phyloP scores from a whole-genome alignment of 2,797 vertebrate species.

The Brachymystax lenok region DNA sequence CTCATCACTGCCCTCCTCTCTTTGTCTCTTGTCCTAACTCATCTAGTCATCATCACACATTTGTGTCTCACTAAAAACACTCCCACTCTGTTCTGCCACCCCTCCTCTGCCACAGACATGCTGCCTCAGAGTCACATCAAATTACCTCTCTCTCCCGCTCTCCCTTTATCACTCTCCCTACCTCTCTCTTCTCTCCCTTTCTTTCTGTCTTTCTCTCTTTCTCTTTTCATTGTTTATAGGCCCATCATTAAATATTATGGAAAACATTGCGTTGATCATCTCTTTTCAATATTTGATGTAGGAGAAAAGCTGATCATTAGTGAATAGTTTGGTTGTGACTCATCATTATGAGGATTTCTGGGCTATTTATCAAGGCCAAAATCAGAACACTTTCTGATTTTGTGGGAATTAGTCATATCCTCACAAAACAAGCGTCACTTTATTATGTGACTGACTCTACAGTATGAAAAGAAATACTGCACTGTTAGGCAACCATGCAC shows the following conservation, averaged over 20 bases:
- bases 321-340: too few relatives aligned
- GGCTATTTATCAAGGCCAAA: too few relatives aligned
- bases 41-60: neutral
- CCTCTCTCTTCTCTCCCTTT: slow-evolving; percentile 1
- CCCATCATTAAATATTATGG: slow-evolving; percentile 27
- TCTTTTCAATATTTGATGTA: too few relatives aligned
- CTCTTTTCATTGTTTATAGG: slow-evolving; percentile 7
- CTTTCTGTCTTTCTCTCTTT: slow-evolving; percentile 3
- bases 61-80: slow-evolving; percentile 1
- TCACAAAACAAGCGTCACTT: too few relatives aligned
- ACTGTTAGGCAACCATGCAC: too few relatives aligned
- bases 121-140: neutral
- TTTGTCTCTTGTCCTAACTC: neutral
- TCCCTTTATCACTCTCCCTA: neutral
- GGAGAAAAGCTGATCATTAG: too few relatives aligned
- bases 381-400: too few relatives aligned
- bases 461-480: too few relatives aligned
- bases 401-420: too few relatives aligned
- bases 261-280: slow-evolving; percentile 15
- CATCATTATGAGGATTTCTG: too few relatives aligned
- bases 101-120: neutral
- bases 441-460: too few relatives aligned
- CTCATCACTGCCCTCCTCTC: too few relatives aligned
- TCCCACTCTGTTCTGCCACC: slow-evolving; percentile 6
- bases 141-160: neutral